Evolutionary conservation across 2,888 invertebrate species (phyloP).

Genomic region (Eristalis arbustorum): DNA sequence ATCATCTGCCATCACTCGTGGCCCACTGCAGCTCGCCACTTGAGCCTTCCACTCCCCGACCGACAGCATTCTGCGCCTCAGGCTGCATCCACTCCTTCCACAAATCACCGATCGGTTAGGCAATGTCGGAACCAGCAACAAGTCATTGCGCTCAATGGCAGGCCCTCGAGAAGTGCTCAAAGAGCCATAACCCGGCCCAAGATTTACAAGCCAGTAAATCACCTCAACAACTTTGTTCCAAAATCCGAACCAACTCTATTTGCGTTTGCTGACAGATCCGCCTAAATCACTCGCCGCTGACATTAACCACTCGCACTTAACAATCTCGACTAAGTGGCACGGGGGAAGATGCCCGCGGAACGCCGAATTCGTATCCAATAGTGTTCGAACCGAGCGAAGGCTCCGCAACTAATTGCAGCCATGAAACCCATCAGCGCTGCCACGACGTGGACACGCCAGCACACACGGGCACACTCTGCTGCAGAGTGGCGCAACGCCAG

Average conservation of each 20-base stretch:
- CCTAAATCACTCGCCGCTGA: slow-evolving; percentile 48
- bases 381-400: slow-evolving; percentile 40
- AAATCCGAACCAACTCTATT: slow-evolving; percentile 12
- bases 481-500: slow-evolving; percentile 53
- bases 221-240: slow-evolving; percentile 20
- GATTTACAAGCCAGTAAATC: neutral
- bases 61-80: neutral
- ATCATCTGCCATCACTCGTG: no score
- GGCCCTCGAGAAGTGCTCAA: neutral
- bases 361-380: slow-evolving; percentile 52
- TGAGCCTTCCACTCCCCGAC: neutral
- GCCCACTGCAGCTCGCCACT: neutral
- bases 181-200: neutral
- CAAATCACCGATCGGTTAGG: neutral
- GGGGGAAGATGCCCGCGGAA: slow-evolving; percentile 6
- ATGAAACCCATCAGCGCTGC: slow-evolving; percentile 45
- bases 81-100: neutral
- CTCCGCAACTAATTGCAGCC: slow-evolving; percentile 25
- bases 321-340: slow-evolving; percentile 28
- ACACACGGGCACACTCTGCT: slow-evolving; percentile 12
- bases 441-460: slow-evolving; percentile 19
- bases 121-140: neutral
- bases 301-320: slow-evolving; percentile 23
- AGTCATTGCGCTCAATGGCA: neutral
- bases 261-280: slow-evolving; percentile 21